phyloP scores from a whole-genome alignment of 2,113 vertebrate species.

The Hydropotes inermis region DNA sequence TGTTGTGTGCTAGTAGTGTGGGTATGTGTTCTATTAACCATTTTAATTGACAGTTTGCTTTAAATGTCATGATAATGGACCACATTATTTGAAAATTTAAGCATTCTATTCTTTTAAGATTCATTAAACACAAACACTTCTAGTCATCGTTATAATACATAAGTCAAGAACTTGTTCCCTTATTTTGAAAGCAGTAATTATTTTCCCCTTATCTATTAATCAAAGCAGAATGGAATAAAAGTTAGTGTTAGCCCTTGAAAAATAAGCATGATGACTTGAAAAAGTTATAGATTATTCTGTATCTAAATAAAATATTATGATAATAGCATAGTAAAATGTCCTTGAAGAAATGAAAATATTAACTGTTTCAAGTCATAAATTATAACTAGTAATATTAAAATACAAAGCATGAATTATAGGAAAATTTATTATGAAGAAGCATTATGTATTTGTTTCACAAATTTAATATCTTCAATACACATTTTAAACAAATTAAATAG shows the following conservation, averaged over 20 bases:
- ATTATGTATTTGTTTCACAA: not conserved
- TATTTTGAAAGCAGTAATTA: slow-evolving; percentile 54
- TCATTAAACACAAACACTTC: not conserved
- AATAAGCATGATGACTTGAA: slow-evolving; percentile 4
- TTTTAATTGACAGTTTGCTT: not conserved
- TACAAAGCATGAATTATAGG: not conserved
- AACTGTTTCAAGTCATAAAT: slow-evolving; percentile 48
- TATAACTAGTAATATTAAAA: slow-evolving; percentile 32
- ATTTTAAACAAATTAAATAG: not conserved
- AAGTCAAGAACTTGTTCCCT: not conserved
- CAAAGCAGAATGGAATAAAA: slow-evolving; percentile 24
- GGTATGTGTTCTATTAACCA: not conserved
- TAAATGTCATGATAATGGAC: not conserved
- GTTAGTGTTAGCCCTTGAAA: slow-evolving; percentile 4
- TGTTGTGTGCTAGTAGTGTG: not conserved
- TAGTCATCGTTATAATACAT: not conserved
- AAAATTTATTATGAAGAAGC: not conserved
- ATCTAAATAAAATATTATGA: not conserved
- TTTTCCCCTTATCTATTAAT: slow-evolving; percentile 36
- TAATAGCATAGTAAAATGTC: not conserved
- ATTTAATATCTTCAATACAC: not conserved
- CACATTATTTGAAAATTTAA: slow-evolving; percentile 34
- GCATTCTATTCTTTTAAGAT: not conserved
- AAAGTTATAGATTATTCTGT: slow-evolving; percentile 32
- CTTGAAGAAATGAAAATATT: not conserved